Conservation (phyloP, 1,140 invertebrate genomes). For the Drosophila virilis region DNA sequence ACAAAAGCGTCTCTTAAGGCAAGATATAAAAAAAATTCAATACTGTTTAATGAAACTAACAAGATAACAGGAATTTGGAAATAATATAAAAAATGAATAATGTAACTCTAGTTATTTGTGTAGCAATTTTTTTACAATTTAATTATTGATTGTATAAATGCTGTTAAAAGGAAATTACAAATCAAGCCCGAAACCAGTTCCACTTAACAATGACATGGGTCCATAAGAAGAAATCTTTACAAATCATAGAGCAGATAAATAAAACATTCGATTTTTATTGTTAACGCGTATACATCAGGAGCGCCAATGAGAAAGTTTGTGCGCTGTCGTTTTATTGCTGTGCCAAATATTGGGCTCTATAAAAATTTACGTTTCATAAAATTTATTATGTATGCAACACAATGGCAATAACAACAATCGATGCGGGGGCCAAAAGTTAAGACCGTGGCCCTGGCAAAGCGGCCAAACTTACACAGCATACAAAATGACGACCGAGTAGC, state of each 20-base stretch:
- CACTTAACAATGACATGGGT: neutral
- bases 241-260: constrained; percentile 67
- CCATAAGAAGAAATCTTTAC: constrained; percentile 41
- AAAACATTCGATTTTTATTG: constrained; percentile 70
- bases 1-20: too few relatives aligned
- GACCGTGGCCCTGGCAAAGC: constrained; percentile 35
- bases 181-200: constrained; percentile 1
- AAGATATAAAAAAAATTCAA: too few relatives aligned
- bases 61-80: too few relatives aligned
- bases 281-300: constrained; percentile 37
- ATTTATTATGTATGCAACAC: constrained; percentile 82
- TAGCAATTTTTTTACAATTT: too few relatives aligned
- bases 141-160: neutral
- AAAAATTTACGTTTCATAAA: constrained; percentile 83
- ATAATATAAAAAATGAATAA: too few relatives aligned
- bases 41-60: too few relatives aligned
- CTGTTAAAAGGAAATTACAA: constrained; percentile 49
- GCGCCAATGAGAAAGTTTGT: constrained; percentile 36
- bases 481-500: constrained; percentile 27
- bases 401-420: constrained; percentile 55
- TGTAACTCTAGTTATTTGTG: too few relatives aligned
- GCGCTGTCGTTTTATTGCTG: constrained; percentile 69
- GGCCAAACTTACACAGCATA: constrained; percentile 43
- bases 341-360: constrained; percentile 81
- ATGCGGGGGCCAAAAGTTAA: constrained; percentile 30